phyloP scores from a whole-genome alignment of 2,113 vertebrate species.

The Perccottus glenii region DNA sequence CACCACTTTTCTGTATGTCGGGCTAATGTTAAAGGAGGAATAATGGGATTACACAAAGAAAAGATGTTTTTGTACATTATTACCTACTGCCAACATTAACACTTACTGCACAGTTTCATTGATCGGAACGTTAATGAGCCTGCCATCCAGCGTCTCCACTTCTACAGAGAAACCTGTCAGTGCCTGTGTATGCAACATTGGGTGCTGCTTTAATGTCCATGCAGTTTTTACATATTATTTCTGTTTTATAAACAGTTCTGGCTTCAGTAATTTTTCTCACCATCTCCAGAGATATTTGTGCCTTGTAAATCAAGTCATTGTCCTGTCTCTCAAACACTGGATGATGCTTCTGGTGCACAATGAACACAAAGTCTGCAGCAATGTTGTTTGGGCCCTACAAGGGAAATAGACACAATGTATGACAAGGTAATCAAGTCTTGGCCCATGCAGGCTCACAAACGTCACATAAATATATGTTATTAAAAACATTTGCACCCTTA shows the following conservation, averaged over 20 bases:
- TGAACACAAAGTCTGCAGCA: slow-evolving; percentile 91
- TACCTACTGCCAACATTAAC: neutral
- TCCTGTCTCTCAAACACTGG: slow-evolving; percentile 79
- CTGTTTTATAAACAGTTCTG: neutral
- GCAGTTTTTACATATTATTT: neutral
- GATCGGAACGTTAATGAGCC: slow-evolving; percentile 88
- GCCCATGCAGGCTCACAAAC: too few species aligned
- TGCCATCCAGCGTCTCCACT: slow-evolving; percentile 88
- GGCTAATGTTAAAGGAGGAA: slow-evolving; percentile 73
- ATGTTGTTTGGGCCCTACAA: slow-evolving; percentile 89
- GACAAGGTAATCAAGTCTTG: too few species aligned
- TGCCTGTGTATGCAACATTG: slow-evolving; percentile 76
- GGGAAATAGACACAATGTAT: slow-evolving; percentile 12
- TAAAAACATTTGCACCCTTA: neutral
- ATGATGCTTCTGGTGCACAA: slow-evolving; percentile 89
- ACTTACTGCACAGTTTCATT: slow-evolving; percentile 94
- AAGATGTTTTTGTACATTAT: neutral
- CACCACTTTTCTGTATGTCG: slow-evolving; percentile 86
- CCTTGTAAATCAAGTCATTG: slow-evolving; percentile 81
- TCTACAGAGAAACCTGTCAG: slow-evolving; percentile 87
- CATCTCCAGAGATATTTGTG: slow-evolving; percentile 80
- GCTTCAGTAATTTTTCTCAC: slow-evolving; percentile 70
- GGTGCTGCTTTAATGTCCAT: neutral
- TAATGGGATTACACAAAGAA: neutral
- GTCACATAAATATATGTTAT: neutral